A percentile compares a stretch with the other conserved stretches of the same genome.
Conservation (phyloP, 2,113 vertebrate genomes). For the Gila orcuttii region DNA sequence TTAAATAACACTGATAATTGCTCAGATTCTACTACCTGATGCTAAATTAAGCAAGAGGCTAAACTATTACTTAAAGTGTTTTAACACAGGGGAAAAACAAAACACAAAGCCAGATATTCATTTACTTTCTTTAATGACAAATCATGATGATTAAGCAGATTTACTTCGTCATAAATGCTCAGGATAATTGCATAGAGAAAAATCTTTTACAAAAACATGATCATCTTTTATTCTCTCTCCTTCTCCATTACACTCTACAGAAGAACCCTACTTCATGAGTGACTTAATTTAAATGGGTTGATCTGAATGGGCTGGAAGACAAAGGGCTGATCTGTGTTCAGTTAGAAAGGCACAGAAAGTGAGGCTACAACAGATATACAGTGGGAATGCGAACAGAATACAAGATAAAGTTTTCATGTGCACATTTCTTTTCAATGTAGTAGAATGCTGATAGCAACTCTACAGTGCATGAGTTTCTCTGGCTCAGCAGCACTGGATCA, state of each 20-base stretch:
- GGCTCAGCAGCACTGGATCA: background rate
- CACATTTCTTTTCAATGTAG: constrained; percentile 12
- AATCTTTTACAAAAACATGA: background rate
- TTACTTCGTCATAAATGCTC: constrained; percentile 6
- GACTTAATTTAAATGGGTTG: background rate
- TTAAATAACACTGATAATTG: background rate
- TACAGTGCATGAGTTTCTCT: background rate
- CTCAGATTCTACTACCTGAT: background rate
- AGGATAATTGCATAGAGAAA: constrained; percentile 2
- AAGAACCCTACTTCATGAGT: background rate
- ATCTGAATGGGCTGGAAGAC: background rate
- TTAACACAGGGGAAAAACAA: no score
- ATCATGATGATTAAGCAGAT: constrained; percentile 13
- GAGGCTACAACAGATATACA: background rate
- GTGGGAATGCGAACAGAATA: background rate
- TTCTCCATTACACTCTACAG: background rate
- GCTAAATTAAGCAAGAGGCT: background rate
- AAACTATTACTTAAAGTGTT: no score
- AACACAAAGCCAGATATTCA: background rate
- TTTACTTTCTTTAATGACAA: constrained; percentile 17
- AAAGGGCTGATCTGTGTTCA: constrained; percentile 2
- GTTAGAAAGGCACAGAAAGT: constrained; percentile 28
- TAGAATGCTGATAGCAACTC: background rate
- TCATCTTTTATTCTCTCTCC: background rate
- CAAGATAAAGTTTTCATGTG: background rate